phyloP scores from a whole-genome alignment of 2,113 vertebrate species.

The Leptosomus discolor region DNA sequence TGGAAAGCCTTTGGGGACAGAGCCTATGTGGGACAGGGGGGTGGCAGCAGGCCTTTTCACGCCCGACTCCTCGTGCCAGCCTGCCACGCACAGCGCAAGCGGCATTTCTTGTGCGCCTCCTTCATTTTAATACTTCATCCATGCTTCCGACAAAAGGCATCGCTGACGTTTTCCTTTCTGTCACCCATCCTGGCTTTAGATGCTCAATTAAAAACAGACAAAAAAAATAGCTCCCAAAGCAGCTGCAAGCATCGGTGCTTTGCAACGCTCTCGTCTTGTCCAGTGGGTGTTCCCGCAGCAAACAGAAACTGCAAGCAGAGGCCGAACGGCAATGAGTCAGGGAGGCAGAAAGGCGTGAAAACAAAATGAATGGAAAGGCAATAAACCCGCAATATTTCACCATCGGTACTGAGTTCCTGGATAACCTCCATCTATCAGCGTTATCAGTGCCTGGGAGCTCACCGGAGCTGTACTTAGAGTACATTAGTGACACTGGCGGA shows the following conservation, averaged over 20 bases:
- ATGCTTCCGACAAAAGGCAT: neutral
- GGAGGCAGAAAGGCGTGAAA: constrained; percentile 59
- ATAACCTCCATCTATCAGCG: constrained; percentile 28
- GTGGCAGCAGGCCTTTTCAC: neutral
- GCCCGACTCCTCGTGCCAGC: neutral
- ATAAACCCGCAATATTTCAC: constrained; percentile 6
- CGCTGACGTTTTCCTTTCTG: neutral
- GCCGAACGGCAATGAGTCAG: constrained; percentile 11
- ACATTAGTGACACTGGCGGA: neutral
- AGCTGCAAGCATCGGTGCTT: neutral
- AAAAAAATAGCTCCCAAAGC: neutral
- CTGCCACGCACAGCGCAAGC: neutral
- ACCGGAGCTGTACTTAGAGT: neutral
- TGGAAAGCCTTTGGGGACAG: neutral
- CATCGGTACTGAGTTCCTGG: neutral
- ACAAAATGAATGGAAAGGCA: constrained; percentile 49
- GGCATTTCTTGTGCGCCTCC: neutral
- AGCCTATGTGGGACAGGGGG: fast-evolving
- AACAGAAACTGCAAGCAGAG: constrained; percentile 4
- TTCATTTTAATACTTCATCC: neutral
- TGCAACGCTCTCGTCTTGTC: neutral
- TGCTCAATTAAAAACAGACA: neutral
- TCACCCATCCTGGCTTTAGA: neutral
- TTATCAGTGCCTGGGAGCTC: neutral
- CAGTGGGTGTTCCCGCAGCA: constrained; percentile 5